Conservation (phyloP, 2,797 vertebrate species). For the Cuniculus paca region DNA sequence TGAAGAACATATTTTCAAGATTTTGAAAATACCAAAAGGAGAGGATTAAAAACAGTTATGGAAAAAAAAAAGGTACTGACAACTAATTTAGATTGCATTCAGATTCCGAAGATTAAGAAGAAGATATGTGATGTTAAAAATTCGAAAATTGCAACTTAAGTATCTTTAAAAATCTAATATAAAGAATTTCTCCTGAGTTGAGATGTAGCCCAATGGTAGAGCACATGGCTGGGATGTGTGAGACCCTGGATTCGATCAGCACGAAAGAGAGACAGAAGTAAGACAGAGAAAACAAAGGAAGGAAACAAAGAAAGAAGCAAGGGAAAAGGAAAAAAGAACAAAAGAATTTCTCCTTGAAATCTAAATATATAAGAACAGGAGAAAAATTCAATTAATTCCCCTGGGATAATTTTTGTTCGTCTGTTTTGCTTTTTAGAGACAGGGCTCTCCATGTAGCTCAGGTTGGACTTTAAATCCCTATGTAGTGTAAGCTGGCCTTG, state of each 20-base stretch:
- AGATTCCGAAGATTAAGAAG: slow-evolving; percentile 29
- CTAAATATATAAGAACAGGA: background rate
- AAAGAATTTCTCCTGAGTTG: background rate
- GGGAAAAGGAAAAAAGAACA: background rate
- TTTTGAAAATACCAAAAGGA: slow-evolving; percentile 51
- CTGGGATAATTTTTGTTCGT: background rate
- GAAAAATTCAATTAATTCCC: slow-evolving; percentile 48
- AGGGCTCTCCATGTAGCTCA: no score
- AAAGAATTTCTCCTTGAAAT: slow-evolving; percentile 44
- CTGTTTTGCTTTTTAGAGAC: no score
- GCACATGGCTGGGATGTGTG: background rate
- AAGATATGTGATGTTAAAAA: background rate
- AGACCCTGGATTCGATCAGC: background rate
- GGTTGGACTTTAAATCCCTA: no score
- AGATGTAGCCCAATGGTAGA: background rate
- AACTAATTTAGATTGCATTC: background rate
- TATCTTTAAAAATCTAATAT: background rate
- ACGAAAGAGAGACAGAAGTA: background rate
- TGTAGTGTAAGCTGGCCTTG: no score
- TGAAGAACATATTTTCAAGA: background rate
- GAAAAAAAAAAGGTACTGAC: no score
- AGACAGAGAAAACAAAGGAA: background rate
- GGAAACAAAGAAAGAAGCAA: background rate
- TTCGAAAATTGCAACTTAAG: slow-evolving; percentile 9
- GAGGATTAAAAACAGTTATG: background rate